phyloP scores from a whole-genome alignment of 2,113 vertebrate species.

The Talpa occidentalis region DNA sequence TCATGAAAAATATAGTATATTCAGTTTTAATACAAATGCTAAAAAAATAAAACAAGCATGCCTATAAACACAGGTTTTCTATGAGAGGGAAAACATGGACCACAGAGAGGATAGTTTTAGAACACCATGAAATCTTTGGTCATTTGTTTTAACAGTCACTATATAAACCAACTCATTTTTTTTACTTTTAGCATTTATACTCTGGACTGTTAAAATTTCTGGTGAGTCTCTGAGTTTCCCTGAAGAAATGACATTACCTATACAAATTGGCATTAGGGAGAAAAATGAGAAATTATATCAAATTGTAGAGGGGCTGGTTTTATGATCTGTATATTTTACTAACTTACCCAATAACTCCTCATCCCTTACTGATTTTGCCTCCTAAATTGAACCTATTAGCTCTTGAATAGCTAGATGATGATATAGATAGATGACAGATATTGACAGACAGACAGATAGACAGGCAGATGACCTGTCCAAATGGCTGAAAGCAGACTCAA shows the following conservation, averaged over 20 bases:
- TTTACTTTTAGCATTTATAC: not conserved
- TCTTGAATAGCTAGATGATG: not conserved
- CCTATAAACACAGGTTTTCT: not conserved
- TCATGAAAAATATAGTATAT: not conserved
- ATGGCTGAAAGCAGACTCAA: not conserved
- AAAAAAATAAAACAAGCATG: not conserved
- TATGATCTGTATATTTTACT: not conserved
- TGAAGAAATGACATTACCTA: not conserved
- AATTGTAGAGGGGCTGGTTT: not conserved
- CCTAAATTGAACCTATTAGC: not conserved
- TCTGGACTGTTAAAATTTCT: not conserved
- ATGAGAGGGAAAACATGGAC: not conserved
- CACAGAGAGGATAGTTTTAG: not conserved
- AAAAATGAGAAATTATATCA: not conserved
- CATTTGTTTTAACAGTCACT: not conserved
- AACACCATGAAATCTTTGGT: not conserved
- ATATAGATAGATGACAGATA: no score
- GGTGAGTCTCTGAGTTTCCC: not conserved
- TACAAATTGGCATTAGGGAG: not conserved
- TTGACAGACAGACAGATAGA: no score
- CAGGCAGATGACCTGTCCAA: not conserved
- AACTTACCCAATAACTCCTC: not conserved
- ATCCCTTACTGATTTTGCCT: not conserved
- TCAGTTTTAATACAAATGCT: not conserved
- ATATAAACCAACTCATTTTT: not conserved